These are phyloP conservation scores for Napeogenes sylphis DNA, from an alignment of 2,888 invertebrate species.

Conservation along the genomic window DNA sequence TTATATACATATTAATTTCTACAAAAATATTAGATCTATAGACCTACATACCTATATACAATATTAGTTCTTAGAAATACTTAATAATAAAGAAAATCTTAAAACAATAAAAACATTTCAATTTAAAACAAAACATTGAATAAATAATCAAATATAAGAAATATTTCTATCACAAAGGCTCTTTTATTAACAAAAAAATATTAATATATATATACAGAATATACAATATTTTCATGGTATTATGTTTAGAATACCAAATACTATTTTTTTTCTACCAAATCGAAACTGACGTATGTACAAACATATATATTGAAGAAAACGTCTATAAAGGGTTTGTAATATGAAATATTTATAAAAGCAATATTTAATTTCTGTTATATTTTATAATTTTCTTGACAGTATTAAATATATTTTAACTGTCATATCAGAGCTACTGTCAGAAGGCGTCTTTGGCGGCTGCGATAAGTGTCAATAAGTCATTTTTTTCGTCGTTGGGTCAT, in stretches of 20 bases:
- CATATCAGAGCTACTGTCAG: slow-evolving; percentile 35
- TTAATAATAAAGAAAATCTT: neutral
- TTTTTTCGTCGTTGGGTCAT: slow-evolving; percentile 65
- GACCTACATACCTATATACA: neutral
- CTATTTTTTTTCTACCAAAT: no score
- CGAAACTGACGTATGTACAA: no score
- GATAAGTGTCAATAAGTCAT: slow-evolving; percentile 63
- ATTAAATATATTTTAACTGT: neutral
- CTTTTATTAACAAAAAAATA: no score
- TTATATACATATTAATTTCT: slow-evolving; percentile 1
- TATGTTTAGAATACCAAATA: no score
- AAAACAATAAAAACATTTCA: neutral
- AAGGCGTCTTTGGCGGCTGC: slow-evolving; percentile 63
- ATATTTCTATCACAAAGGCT: no score
- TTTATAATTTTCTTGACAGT: neutral
- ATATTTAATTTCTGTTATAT: neutral
- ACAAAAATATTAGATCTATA: slow-evolving; percentile 10
- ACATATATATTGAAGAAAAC: no score
- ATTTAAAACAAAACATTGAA: no score
- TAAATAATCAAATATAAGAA: no score
- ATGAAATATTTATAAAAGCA: no score
- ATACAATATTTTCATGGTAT: no score
- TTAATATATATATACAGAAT: no score
- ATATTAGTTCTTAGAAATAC: neutral
- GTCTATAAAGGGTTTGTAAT: no score